phyloP scores from a whole-genome alignment of 2,797 vertebrate genomes.

The Characodon lateralis region DNA sequence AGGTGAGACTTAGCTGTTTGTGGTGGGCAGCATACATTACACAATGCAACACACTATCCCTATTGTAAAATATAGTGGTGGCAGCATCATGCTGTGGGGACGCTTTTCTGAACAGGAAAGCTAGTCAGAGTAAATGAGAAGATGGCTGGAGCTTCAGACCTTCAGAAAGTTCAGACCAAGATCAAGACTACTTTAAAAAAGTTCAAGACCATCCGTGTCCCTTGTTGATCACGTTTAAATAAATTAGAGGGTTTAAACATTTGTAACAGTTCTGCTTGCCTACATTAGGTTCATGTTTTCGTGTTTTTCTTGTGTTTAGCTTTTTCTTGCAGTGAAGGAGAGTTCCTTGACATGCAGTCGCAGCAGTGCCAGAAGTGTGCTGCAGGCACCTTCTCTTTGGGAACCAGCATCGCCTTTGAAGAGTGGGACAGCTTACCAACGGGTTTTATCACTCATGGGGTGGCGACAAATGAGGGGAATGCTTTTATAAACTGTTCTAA shows the following conservation, averaged over 20 bases:
- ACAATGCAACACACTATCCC: too few relatives aligned
- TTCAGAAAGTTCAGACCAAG: neutral
- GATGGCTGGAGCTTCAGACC: neutral
- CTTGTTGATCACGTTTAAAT: neutral
- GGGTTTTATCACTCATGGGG: constrained; percentile 87
- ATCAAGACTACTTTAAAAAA: neutral
- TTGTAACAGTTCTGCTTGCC: neutral
- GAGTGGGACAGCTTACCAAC: constrained; percentile 91
- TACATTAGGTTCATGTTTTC: neutral
- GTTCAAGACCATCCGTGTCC: neutral
- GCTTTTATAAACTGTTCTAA: constrained; percentile 83
- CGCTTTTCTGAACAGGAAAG: neutral
- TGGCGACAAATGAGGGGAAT: constrained; percentile 68
- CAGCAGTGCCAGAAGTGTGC: constrained; percentile 90
- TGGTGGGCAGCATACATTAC: too few relatives aligned
- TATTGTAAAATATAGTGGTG: too few relatives aligned
- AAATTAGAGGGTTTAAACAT: neutral
- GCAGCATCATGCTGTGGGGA: neutral
- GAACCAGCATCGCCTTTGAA: constrained; percentile 90
- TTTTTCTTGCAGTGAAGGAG: constrained; percentile 91
- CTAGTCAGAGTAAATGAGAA: neutral
- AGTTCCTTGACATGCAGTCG: constrained; percentile 93
- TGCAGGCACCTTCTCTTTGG: constrained; percentile 90
- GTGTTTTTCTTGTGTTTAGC: constrained; percentile 72
- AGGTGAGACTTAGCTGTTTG: too few relatives aligned